Conservation (phyloP, 2,113 vertebrate species). For the Himantopus leucocephalus region DNA sequence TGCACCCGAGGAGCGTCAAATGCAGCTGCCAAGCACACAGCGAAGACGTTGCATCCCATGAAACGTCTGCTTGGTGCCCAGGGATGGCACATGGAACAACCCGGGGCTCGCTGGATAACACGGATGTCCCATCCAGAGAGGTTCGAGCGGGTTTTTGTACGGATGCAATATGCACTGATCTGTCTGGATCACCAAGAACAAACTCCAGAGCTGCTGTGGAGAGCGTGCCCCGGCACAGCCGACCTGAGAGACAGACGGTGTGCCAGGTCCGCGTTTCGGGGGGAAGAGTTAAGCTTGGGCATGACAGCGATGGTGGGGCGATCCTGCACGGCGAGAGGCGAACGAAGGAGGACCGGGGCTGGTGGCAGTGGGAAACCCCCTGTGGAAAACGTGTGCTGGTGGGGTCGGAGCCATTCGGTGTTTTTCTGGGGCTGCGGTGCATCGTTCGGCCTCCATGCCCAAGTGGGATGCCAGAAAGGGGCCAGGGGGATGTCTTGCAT, state of each 20-base stretch:
- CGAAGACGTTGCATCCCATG: background rate
- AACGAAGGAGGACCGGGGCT: background rate
- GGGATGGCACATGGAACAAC: accelerated
- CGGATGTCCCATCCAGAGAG: background rate
- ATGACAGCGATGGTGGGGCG: background rate
- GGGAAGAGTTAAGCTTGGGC: background rate
- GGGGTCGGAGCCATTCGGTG: accelerated
- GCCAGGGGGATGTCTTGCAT: background rate
- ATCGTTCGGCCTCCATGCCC: accelerated
- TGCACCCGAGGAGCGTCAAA: background rate
- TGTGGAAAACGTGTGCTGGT: background rate
- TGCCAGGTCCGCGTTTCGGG: accelerated
- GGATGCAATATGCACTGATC: background rate
- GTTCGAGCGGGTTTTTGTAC: accelerated
- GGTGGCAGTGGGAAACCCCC: background rate
- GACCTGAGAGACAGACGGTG: background rate
- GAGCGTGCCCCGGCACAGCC: background rate
- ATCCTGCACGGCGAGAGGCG: accelerated
- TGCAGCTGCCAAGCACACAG: accelerated
- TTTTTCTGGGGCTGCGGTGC: accelerated
- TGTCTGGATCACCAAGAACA: background rate
- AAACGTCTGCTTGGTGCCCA: background rate
- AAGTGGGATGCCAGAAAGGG: background rate
- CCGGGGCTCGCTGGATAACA: accelerated
- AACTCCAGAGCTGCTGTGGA: background rate